Conservation (phyloP, 2,113 vertebrate species). For the Campylomormyrus tamandua region DNA sequence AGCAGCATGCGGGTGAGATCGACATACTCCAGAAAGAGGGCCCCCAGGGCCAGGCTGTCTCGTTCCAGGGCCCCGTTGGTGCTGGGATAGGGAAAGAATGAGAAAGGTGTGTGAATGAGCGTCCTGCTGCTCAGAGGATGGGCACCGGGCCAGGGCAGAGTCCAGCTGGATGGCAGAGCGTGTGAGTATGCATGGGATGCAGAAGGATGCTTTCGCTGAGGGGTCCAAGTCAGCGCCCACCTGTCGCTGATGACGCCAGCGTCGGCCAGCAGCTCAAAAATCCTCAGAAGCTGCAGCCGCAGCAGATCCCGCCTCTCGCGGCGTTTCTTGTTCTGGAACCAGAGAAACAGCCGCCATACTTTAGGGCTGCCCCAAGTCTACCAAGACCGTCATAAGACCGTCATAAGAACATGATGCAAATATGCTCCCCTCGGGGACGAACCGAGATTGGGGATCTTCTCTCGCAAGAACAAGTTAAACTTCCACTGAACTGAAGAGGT, state of each 20-base stretch:
- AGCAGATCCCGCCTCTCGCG: slow-evolving; percentile 87
- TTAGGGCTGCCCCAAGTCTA: neutral
- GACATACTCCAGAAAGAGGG: slow-evolving; percentile 92
- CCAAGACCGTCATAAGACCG: neutral
- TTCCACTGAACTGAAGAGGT: neutral
- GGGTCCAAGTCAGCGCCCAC: slow-evolving; percentile 47
- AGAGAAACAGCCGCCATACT: neutral
- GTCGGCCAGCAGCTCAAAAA: slow-evolving; percentile 93
- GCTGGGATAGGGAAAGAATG: slow-evolving; percentile 47
- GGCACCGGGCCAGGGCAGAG: neutral
- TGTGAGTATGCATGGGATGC: neutral
- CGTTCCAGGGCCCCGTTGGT: slow-evolving; percentile 93
- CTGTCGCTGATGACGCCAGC: slow-evolving; percentile 97
- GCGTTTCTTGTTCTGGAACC: slow-evolving; percentile 86
- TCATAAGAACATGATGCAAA: neutral
- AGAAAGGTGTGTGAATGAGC: neutral
- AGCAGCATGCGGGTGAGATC: slow-evolving; percentile 95
- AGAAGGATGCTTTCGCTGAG: neutral
- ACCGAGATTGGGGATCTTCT: neutral
- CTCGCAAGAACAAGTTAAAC: neutral
- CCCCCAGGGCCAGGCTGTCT: slow-evolving; percentile 85
- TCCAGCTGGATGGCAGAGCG: neutral
- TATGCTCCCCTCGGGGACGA: neutral
- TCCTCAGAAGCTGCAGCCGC: slow-evolving; percentile 82
- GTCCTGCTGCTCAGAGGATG: neutral